Evolutionary conservation across 37 sponge, comb jelly and placozoan genomes (phyloP), one percentile per base, ranked within the genome.

Genomic region (Haliclona indistincta): DNA sequence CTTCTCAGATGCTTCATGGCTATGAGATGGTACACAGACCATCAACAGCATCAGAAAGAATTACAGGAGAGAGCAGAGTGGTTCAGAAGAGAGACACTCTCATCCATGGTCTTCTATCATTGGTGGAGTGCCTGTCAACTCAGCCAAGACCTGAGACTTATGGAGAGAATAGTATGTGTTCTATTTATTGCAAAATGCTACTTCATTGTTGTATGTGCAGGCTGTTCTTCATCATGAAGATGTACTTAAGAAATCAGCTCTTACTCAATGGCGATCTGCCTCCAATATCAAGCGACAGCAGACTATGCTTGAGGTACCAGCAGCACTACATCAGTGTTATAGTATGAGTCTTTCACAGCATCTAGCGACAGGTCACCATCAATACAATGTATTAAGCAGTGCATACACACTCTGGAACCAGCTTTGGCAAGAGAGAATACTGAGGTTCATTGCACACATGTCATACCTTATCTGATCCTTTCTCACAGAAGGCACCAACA

Each of bases 221-320:
- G 87, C 87, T 28, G 67, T 86, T 5, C 70, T 80, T 3, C 87
- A 86, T 49, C 39, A 62, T 56, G 81, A 86, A 42, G 69, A 86
- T 44, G 60, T 56, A 3, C 15, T 62, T 7, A 86, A 80, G 70
- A 79, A 41, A 17, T 1, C 64, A 0, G 0, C 23, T 22, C 41
- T 80, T 25, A 58, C 7, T 40, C 32, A 49, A 43, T 84, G 85
- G 85, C 68, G 51, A 47, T 15, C 10, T 17, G 51, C 51, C 10
- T 17, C 51, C 10, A 15, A 15, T 10, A 47, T 15, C 51, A 47
- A 47, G 15, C 51, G 15, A 47, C 51, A 47, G 10, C 13, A 17
- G 10, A 47, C 51, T 47, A 47, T 17, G 15, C 51, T 47, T 17
- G 13, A 47, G 51, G 51, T n/a, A n/a, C n/a, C n/a, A n/a, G n/a